Evolutionary conservation across 2,113 vertebrate species (phyloP).

Genomic region (Paracanthobrama guichenoti): DNA sequence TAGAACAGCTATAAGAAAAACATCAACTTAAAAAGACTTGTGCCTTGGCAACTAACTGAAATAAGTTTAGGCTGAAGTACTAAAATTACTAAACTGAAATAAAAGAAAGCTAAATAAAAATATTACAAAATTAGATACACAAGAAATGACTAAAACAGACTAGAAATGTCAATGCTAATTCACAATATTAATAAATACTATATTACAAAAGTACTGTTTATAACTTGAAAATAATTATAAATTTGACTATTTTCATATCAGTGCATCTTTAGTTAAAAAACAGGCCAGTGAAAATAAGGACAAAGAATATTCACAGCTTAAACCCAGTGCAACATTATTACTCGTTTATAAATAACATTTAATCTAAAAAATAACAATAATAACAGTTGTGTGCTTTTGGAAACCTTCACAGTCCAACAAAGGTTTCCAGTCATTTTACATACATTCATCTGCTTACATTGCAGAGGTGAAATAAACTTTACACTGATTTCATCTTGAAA

Average conservation of each 20-base stretch:
- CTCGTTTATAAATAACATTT: conserved; percentile 66
- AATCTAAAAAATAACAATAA: conserved; percentile 65
- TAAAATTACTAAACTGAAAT: too few relatives aligned
- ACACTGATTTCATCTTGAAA: conserved; percentile 13
- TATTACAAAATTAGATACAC: too few relatives aligned
- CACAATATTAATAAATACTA: not conserved
- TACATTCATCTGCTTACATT: conserved; percentile 50
- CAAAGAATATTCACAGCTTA: not conserved
- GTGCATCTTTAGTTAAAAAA: not conserved
- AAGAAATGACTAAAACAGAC: too few relatives aligned
- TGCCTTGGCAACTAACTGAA: too few relatives aligned
- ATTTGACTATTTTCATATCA: not conserved
- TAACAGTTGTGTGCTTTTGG: conserved; percentile 65
- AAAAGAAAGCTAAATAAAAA: too few relatives aligned
- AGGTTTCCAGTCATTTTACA: conserved; percentile 51
- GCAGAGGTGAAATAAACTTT: conserved; percentile 28
- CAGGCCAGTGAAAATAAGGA: not conserved
- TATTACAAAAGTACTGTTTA: not conserved
- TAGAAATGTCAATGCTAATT: too few relatives aligned
- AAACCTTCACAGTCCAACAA: conserved; percentile 63
- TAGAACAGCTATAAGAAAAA: too few relatives aligned
- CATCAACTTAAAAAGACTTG: too few relatives aligned
- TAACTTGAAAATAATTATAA: not conserved
- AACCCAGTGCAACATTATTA: not conserved
- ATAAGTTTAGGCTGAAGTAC: too few relatives aligned